phyloP scores from a whole-genome alignment of 2,113 vertebrate genomes.

The Lagopus leucura region DNA sequence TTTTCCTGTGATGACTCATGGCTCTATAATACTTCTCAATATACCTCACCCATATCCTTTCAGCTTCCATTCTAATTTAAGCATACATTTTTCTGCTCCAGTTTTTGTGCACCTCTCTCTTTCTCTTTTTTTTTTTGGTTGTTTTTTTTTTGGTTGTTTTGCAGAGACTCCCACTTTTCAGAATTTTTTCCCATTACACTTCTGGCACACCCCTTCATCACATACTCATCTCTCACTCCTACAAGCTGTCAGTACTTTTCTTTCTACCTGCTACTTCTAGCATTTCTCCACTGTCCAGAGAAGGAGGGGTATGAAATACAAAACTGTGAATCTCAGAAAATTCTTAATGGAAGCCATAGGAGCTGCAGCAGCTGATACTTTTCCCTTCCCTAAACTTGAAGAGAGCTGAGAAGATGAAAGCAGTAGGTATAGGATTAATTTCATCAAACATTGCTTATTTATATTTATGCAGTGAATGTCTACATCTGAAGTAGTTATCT shows the following conservation, averaged over 20 bases:
- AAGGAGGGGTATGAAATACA: background rate
- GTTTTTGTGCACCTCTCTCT: constrained; percentile 25
- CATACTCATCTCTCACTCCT: constrained; percentile 48
- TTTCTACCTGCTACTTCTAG: constrained; percentile 51
- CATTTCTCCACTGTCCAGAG: background rate
- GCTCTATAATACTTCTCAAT: background rate
- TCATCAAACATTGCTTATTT: background rate
- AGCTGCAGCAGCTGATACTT: background rate
- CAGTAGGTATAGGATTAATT: background rate
- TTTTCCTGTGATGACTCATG: background rate
- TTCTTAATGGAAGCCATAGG: background rate
- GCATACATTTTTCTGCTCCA: background rate
- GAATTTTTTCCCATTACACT: constrained; percentile 35
- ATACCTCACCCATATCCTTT: background rate
- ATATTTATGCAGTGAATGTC: background rate
- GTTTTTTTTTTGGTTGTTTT: constrained; percentile 37
- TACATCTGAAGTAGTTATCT: background rate
- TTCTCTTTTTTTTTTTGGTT: background rate
- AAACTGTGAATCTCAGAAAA: background rate
- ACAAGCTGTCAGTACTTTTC: constrained; percentile 36
- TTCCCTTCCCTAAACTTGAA: background rate
- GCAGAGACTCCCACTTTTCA: constrained; percentile 54
- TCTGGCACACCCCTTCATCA: constrained; percentile 49
- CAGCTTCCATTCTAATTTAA: constrained; percentile 12
- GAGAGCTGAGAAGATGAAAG: background rate